Evolutionary conservation across 2,888 invertebrate species (phyloP).

Genomic region (Sarcophaga variegata): DNA sequence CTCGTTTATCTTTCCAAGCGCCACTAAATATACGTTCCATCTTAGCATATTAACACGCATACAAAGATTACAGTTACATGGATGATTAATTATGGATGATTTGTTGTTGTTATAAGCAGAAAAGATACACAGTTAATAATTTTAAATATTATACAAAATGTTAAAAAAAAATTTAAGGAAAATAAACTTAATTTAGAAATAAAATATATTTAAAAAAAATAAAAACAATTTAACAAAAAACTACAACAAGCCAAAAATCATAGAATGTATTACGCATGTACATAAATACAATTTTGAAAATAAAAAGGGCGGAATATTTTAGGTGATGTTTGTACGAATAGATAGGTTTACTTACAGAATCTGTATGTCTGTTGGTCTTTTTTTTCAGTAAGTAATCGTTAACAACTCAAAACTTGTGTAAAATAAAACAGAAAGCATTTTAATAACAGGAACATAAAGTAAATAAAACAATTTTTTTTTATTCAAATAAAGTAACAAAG

Average conservation of each 20-base stretch:
- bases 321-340: constrained; percentile 51
- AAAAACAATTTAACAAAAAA: neutral
- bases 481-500: neutral
- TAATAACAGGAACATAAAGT: constrained; percentile 32
- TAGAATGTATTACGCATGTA: neutral
- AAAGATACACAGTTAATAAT: constrained; percentile 48
- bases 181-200: constrained; percentile 63
- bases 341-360: constrained; percentile 46
- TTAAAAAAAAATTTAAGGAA: constrained; percentile 37
- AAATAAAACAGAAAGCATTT: constrained; percentile 17
- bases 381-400: constrained; percentile 21
- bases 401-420: constrained; percentile 9
- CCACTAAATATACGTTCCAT: constrained; percentile 97
- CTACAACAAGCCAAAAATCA: neutral
- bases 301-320: constrained; percentile 40
- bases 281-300: constrained; percentile 38
- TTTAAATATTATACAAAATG: neutral
- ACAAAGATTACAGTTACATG: constrained; percentile 9
- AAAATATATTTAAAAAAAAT: neutral
- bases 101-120: constrained; percentile 29
- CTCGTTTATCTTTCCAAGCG: constrained; percentile 93
- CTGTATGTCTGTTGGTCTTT: neutral
- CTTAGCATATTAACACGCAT: constrained; percentile 82
- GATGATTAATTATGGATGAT: neutral
- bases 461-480: neutral